phyloP scores from a whole-genome alignment of 1,140 invertebrate genomes.

The Heliconius nattereri region DNA sequence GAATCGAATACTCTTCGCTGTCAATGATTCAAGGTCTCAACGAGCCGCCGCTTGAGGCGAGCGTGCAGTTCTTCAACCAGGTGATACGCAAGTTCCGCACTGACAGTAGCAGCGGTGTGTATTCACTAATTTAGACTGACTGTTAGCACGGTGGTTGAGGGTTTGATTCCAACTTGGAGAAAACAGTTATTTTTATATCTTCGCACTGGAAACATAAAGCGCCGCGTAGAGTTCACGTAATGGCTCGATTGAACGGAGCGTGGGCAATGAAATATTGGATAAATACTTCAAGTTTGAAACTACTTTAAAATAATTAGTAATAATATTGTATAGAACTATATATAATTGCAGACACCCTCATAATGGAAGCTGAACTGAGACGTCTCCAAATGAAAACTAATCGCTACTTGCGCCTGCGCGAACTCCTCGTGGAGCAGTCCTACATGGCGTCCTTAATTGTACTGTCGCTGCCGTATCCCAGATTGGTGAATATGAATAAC shows the following conservation, averaged over 20 bases:
- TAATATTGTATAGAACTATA: not conserved
- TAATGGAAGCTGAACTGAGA: slow-evolving; percentile 87
- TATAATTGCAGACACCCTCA: slow-evolving; percentile 31
- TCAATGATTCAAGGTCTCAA: slow-evolving; percentile 93
- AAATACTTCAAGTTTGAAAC: too few relatives aligned
- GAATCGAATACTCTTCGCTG: slow-evolving; percentile 95
- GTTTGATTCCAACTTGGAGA: too few relatives aligned
- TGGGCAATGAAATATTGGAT: too few relatives aligned
- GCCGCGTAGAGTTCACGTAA: too few relatives aligned
- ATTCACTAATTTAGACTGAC: not conserved
- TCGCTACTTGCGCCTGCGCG: slow-evolving; percentile 90
- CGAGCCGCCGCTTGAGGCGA: slow-evolving; percentile 86
- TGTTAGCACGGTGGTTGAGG: too few relatives aligned
- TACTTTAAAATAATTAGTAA: too few relatives aligned
- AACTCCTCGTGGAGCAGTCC: slow-evolving; percentile 91
- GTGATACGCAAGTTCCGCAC: slow-evolving; percentile 85
- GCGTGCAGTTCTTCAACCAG: slow-evolving; percentile 87
- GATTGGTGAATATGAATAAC: slow-evolving; percentile 62
- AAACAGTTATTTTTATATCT: too few relatives aligned
- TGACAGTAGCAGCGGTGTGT: not conserved
- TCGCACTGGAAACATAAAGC: too few relatives aligned
- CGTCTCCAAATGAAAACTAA: slow-evolving; percentile 90
- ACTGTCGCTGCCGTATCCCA: slow-evolving; percentile 89
- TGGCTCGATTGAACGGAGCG: too few relatives aligned
- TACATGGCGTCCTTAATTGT: slow-evolving; percentile 90